Base-by-base conservation (phyloP, 2,888 invertebrate species). In the Philereme vetulata region DNA sequence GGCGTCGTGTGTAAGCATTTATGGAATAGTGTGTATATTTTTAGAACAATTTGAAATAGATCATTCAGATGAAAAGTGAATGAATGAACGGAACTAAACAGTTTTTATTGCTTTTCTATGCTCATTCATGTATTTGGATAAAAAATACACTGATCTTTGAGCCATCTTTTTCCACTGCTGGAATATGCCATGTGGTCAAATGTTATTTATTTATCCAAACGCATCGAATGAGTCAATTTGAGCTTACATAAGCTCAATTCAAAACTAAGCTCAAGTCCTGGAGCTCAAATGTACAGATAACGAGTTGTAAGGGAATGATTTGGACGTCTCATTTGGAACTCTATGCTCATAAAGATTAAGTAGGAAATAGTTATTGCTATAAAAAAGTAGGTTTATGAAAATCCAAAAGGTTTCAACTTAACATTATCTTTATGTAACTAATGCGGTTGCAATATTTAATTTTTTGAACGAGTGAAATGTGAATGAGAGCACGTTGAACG, bases 271-370 rank as follows among this genome's bases (percentile, higher is more conserved):
- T 34, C 11, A 44, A 9, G 59, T 68, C 62, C 62, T 64, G 68
- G 66, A 67, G 74, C 70, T 76, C 72, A 72, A 71, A 64, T 75
- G 73, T 76, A 76, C 73, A 74, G 77, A 56, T 52, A 34, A 65
- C 67, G 64, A 10, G 65, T 62, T 64, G 59, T 69, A 21, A 64
- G 44, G 7, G 53, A 44, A 56, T 63, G 60, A n/a, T 10, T 57
- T 33, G 50, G 63, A 68, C 64, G 51, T 65, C 64, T 67, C 63
- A 55, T 69, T 62, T 56, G 44, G 7, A 44, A 44, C 11, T n/a
- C 36, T 21, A 21, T 21, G 21, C 21, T 21, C 21, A 21, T 21
- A 21, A 21, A 21, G 21, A 21, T 21, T 21, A 21, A 21, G 21
- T 21, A 21, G 21, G 2, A 2, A 21, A 21, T 21, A 21, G 21